Percentiles rank a stretch among this genome's conserved stretches.
Evolutionary conservation across 2,797 vertebrate genomes (phyloP).

Genomic region (Acanthis flammea): DNA sequence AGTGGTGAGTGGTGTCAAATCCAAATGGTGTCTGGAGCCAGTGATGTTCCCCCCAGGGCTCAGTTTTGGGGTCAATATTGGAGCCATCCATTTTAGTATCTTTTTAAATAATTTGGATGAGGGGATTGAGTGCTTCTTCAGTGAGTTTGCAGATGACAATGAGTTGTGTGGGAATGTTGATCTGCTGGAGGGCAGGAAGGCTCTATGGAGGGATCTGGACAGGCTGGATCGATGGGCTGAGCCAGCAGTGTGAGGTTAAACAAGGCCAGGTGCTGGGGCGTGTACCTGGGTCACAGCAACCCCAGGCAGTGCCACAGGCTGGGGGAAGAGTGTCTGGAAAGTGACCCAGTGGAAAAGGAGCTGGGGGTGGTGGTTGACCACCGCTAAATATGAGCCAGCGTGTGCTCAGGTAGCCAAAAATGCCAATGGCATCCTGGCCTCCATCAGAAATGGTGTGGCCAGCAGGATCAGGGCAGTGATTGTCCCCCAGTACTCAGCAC

Average conservation of each 20-base stretch:
- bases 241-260: background rate
- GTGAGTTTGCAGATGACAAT: background rate
- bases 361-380: background rate
- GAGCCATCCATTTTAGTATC: background rate
- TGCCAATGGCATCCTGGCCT: fast-evolving
- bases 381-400: background rate
- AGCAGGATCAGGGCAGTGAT: background rate
- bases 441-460: fast-evolving
- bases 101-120: fast-evolving
- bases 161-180: background rate
- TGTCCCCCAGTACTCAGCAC: background rate
- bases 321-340: background rate
- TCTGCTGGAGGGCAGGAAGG: background rate
- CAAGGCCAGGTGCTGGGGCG: fast-evolving
- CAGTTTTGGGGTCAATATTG: background rate
- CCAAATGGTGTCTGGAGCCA: background rate
- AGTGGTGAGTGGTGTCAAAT: background rate
- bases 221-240: background rate
- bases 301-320: background rate
- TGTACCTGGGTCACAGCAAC: background rate
- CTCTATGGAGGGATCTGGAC: background rate
- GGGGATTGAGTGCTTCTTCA: fast-evolving
- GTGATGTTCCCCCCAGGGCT: background rate
- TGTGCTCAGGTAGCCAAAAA: background rate
- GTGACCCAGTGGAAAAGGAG: fast-evolving